Evolutionary conservation across 2,888 invertebrate species (phyloP).

Genomic region (Xestia ashworthii): DNA sequence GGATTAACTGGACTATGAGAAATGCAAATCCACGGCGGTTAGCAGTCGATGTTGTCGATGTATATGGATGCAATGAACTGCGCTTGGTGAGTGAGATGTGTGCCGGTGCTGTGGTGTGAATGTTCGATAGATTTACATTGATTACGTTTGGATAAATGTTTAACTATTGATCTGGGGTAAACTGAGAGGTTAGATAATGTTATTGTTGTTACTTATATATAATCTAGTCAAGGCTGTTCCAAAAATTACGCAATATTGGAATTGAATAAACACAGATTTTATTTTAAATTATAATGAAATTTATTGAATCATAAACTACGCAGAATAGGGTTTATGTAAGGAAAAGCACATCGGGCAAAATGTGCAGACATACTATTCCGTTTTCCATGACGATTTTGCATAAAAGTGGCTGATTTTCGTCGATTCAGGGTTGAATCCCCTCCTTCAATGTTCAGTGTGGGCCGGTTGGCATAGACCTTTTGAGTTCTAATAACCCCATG

Average conservation of each 20-base stretch:
- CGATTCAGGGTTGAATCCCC: too few relatives aligned
- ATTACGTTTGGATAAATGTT: conserved; percentile 25
- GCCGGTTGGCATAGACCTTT: too few relatives aligned
- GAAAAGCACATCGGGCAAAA: neutral
- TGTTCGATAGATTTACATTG: conserved; percentile 19
- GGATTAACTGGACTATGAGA: conserved; percentile 50
- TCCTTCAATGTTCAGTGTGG: too few relatives aligned
- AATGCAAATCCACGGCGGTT: conserved; percentile 42
- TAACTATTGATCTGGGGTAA: neutral
- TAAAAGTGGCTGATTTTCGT: too few relatives aligned
- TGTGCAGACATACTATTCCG: too few relatives aligned
- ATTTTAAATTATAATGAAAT: neutral
- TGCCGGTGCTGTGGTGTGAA: neutral
- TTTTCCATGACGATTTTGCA: too few relatives aligned
- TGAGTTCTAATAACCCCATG: too few relatives aligned
- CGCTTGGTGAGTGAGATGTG: conserved; percentile 40
- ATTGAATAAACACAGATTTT: neutral
- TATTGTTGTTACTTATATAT: neutral
- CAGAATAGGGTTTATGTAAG: neutral
- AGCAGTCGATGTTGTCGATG: conserved; percentile 29
- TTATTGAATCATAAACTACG: neutral
- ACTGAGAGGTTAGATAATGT: neutral
- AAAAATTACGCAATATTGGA: neutral
- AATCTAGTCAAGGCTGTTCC: neutral
- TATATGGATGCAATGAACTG: conserved; percentile 32